Base-by-base conservation (phyloP, 1,140 invertebrate genomes). In the Drosophila ironensis region DNA sequence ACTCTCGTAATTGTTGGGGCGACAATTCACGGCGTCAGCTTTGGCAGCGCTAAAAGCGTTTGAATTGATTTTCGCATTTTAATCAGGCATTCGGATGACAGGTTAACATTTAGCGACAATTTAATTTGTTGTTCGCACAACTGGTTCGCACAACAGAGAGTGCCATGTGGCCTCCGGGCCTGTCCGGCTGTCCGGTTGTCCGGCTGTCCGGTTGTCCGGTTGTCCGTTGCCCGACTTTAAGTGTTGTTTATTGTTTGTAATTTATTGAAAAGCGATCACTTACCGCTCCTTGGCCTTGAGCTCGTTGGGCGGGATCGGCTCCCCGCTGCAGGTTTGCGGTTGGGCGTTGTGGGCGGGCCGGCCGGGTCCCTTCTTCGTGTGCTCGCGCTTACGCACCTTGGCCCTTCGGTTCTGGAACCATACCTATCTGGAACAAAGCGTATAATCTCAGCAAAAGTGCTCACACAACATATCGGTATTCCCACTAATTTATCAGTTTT, bases 361-460 rank as follows among this genome's bases (percentile, higher is more conserved):
- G 0, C 98, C 98, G 0, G 98, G 98, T 12, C 98, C 98, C 87
- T 99, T 99, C 91, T 99, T 98, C 46, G 98, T 99, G 91, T 99
- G 98, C 90, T 99, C 98, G 91, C 98, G 98, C 92, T 99, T 99
- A 52, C 98, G 93, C 97, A 98, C 99, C 91, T 99, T 99, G 9
- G 98, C 98, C 46, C 98, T 92, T 42, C 98, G 93, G 91, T 99
- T 99, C 93, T 99, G 99, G 92, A 99, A 99, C 98, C 98, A 99
- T 54, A 99, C 98, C 98, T 99, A 89, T 89, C 88, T 89, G 88
- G 77, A 89, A 89, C 88, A 88, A 84, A 88, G 88, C 72, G 88
- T 80, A 89, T 87, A 88, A 89, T 89, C 87, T 89, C 77, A 89
- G 87, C 80, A 86, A 82, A 82, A 59, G 54, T 82, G 78, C 47